Evolutionary conservation across 2,113 vertebrate species (phyloP).

Genomic region (Sclerurus mexicanus): DNA sequence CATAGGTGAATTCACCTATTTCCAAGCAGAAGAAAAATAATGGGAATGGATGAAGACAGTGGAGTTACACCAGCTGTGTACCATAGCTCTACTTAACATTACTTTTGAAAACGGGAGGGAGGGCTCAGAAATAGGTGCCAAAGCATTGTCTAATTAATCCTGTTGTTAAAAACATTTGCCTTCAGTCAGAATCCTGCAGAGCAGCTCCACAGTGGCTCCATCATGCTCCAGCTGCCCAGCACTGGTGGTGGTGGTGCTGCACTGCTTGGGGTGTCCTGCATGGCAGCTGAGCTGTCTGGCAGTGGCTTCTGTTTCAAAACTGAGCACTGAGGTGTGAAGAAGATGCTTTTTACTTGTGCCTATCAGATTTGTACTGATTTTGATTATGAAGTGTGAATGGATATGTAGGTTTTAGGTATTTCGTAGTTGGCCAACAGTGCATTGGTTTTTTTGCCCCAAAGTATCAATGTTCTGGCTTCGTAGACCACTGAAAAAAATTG

Average conservation of each 20-base stretch:
- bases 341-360: constrained; percentile 60
- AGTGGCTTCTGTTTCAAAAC: not conserved
- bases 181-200: not conserved
- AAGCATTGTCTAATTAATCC: not conserved
- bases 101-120: not conserved
- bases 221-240: not conserved
- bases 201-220: not conserved
- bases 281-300: not conserved
- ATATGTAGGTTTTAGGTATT: constrained; percentile 4
- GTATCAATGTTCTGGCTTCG: not conserved
- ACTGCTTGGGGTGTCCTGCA: not conserved
- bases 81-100: not conserved
- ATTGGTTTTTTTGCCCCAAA: not conserved
- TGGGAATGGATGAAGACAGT: not conserved
- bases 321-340: not conserved
- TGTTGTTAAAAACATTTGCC: not conserved
- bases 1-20: constrained; percentile 1
- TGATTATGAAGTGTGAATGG: not conserved
- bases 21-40: not conserved
- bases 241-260: fast-evolving
- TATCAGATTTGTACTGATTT: constrained; percentile 25
- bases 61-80: not conserved
- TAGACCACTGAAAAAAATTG: not conserved
- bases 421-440: not conserved
- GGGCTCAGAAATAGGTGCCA: constrained; percentile 57